Percentiles rank a stretch among this genome's conserved stretches.
These are phyloP conservation scores for Drosophila truncata DNA, from an alignment of 1,140 invertebrate genomes.

Conservation along the genomic window DNA sequence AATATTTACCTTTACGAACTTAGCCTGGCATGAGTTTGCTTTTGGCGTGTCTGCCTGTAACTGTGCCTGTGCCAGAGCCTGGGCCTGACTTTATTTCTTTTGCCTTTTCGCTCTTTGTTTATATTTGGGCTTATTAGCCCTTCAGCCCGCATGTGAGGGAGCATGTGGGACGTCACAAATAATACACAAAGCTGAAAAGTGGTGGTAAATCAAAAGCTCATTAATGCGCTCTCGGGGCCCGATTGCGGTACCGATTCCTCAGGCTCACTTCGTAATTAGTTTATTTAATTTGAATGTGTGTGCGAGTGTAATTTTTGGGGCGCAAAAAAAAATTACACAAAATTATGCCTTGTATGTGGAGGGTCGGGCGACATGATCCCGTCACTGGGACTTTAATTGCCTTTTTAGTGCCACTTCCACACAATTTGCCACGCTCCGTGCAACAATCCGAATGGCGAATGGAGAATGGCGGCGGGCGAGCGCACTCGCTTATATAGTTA, in stretches of 20 bases:
- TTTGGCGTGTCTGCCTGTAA: constrained; percentile 64
- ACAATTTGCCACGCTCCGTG: constrained; percentile 81
- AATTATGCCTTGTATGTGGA: constrained; percentile 59
- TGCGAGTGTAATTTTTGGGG: constrained; percentile 21
- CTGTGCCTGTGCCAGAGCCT: background rate
- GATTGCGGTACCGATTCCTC: constrained; percentile 16
- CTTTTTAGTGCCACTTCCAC: constrained; percentile 83
- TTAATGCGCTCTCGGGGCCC: constrained; percentile 56
- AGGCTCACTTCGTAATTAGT: constrained; percentile 63
- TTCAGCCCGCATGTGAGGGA: constrained; percentile 29
- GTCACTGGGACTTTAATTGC: constrained; percentile 77
- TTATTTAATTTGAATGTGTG: constrained; percentile 73
- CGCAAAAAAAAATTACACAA: constrained; percentile 32
- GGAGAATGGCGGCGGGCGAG: constrained; percentile 38
- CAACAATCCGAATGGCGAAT: constrained; percentile 81
- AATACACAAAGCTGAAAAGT: constrained; percentile 47
- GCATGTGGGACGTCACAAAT: constrained; percentile 24
- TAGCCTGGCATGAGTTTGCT: constrained; percentile 59
- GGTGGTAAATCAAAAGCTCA: constrained; percentile 76
- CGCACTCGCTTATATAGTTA: constrained; percentile 75
- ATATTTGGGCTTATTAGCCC: constrained; percentile 71
- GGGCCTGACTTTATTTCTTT: constrained; percentile 46
- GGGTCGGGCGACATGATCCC: constrained; percentile 38
- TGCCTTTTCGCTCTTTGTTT: constrained; percentile 51
- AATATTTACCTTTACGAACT: constrained; percentile 44